Evolutionary conservation across 2,113 vertebrate species (phyloP).

Genomic region (Phalacrocorax carbo): DNA sequence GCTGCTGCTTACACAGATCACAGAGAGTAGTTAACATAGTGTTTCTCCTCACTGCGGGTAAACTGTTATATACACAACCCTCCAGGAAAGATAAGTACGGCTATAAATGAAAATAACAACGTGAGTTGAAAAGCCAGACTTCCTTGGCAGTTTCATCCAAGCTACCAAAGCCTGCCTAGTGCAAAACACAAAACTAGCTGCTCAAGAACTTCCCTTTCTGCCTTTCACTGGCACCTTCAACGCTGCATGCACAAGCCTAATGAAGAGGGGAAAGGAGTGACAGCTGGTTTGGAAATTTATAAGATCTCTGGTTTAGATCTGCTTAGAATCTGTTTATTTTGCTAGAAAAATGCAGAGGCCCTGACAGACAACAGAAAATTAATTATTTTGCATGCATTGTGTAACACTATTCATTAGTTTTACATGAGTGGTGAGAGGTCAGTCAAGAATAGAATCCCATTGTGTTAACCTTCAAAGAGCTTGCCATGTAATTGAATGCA

Average conservation of each 20-base stretch:
- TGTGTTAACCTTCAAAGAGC: conserved; percentile 5
- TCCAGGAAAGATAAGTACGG: not conserved
- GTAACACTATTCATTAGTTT: conserved; percentile 17
- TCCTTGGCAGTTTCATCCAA: not conserved
- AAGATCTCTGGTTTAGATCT: not conserved
- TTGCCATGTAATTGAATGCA: conserved; percentile 16
- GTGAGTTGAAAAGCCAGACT: not conserved
- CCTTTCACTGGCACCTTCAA: not conserved
- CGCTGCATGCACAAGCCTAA: not conserved
- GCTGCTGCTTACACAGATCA: not conserved
- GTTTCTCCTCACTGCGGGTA: not conserved
- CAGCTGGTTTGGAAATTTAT: not conserved
- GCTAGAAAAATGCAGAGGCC: not conserved
- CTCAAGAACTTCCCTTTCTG: not conserved
- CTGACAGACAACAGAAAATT: not conserved
- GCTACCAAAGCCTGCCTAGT: not conserved
- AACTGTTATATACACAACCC: not conserved
- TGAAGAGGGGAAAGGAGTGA: not conserved
- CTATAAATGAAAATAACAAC: not conserved
- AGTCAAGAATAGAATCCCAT: conserved; percentile 41
- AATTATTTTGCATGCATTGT: conserved; percentile 26
- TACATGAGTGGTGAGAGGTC: conserved; percentile 24
- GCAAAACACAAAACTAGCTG: not conserved
- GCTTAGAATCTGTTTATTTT: conserved; percentile 16
- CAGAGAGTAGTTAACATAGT: not conserved